phyloP scores from a whole-genome alignment of 2,113 vertebrate species.

The Trogon surrucura region DNA sequence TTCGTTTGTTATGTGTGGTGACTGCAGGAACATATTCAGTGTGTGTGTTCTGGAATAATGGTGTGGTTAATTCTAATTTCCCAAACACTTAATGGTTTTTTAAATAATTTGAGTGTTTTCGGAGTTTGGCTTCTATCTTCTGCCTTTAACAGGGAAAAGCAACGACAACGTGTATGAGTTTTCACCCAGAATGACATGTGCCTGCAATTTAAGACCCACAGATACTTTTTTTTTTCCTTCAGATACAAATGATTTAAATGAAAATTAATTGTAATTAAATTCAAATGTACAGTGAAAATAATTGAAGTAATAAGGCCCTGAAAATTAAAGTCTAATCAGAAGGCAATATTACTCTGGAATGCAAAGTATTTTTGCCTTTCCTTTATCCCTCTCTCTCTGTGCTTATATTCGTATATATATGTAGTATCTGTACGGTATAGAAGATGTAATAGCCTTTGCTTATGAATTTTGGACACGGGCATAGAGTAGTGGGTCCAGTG shows the following conservation, averaged over 20 bases:
- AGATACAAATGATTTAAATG: not conserved
- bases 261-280: not conserved
- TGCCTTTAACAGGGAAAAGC: not conserved
- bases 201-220: not conserved
- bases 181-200: not conserved
- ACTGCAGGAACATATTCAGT: not conserved
- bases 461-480: not conserved
- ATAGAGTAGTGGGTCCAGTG: not conserved
- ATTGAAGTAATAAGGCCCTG: not conserved
- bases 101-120: not conserved
- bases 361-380: not conserved
- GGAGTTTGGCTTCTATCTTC: not conserved
- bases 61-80: constrained; percentile 27
- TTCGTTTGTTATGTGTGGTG: not conserved
- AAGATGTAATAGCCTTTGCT: not conserved
- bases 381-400: not conserved
- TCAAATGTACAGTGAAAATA: not conserved
- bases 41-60: not conserved
- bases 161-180: not conserved
- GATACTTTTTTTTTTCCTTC: rapidly evolving
- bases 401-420: not conserved
- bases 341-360: not conserved
- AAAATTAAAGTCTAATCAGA: not conserved
- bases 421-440: not conserved
- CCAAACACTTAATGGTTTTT: not conserved